Evolutionary conservation across 2,113 vertebrate species (phyloP).

Genomic region (Gymnobelideus leadbeateri): DNA sequence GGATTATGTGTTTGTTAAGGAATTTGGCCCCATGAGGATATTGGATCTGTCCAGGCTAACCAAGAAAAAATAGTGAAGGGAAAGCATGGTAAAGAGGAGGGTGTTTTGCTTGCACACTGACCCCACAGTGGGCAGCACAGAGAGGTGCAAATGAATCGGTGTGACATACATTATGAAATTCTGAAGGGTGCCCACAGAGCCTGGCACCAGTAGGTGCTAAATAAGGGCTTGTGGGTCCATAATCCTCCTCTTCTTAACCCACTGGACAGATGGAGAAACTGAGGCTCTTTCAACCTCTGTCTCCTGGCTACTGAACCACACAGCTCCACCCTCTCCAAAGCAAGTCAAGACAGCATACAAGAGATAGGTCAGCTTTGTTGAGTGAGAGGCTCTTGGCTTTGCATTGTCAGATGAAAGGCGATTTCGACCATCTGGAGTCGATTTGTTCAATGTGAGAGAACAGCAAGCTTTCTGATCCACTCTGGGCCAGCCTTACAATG

Average conservation of each 20-base stretch:
- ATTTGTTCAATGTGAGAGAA: conserved; percentile 71
- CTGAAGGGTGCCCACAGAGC: background rate
- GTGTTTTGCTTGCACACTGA: background rate
- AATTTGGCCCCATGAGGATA: background rate
- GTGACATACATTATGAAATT: background rate
- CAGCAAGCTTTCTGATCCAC: conserved; percentile 68
- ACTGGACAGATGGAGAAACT: conserved; percentile 4
- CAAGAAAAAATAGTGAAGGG: background rate
- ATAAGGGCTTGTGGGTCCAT: background rate
- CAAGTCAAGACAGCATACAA: conserved; percentile 73
- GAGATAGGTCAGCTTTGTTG: conserved; percentile 65
- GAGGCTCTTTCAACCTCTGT: conserved; percentile 23
- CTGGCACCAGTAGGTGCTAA: background rate
- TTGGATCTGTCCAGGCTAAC: background rate
- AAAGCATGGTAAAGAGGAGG: background rate
- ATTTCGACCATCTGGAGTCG: conserved; percentile 77
- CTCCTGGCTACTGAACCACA: conserved; percentile 56
- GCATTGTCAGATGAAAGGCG: conserved; percentile 64
- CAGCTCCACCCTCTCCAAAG: conserved; percentile 56
- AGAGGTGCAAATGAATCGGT: background rate
- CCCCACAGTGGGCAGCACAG: background rate
- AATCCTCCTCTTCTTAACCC: background rate
- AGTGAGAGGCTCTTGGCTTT: conserved; percentile 73
- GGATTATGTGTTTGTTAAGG: background rate
- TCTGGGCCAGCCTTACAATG: conserved; percentile 26